A percentile compares a stretch with the other conserved stretches of the same genome.
These are phyloP conservation scores for Acanthosepion esculentum DNA, from an alignment of 2,888 invertebrate species.

Conservation along the genomic window DNA sequence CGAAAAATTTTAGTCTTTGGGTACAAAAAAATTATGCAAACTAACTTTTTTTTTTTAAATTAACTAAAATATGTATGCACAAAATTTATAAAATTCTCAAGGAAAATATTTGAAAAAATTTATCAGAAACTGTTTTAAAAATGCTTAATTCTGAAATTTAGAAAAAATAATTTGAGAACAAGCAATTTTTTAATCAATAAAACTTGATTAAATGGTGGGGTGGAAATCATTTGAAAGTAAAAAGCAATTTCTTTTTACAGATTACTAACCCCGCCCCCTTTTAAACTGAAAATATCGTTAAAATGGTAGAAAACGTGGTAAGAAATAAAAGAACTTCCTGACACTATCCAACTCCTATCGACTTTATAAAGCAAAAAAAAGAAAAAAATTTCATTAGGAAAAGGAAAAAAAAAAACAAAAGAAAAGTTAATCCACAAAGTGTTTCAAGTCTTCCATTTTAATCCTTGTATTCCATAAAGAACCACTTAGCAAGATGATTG, in stretches of 20 bases:
- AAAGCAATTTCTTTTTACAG: too few species aligned
- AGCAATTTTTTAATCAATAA: background rate
- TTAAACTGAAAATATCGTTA: too few species aligned
- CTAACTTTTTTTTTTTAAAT: too few species aligned
- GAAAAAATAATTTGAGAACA: background rate
- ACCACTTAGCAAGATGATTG: constrained; percentile 21
- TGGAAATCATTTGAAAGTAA: too few species aligned
- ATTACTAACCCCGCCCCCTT: too few species aligned
- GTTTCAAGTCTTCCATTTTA: background rate
- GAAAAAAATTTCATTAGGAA: background rate
- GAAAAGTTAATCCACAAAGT: background rate
- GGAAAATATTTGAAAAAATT: background rate
- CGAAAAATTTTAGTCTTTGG: too few species aligned
- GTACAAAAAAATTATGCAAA: too few species aligned
- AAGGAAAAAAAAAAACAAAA: background rate
- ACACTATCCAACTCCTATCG: background rate
- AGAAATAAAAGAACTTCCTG: background rate
- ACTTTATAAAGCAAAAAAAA: background rate
- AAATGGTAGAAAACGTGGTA: background rate
- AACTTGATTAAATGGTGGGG: background rate
- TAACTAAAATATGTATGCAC: too few species aligned
- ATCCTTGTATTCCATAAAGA: background rate
- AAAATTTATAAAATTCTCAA: too few species aligned
- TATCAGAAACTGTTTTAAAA: background rate
- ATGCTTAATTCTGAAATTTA: too few species aligned